Evolutionary conservation across 2,797 vertebrate species (phyloP).

Genomic region (Cossypha caffra): DNA sequence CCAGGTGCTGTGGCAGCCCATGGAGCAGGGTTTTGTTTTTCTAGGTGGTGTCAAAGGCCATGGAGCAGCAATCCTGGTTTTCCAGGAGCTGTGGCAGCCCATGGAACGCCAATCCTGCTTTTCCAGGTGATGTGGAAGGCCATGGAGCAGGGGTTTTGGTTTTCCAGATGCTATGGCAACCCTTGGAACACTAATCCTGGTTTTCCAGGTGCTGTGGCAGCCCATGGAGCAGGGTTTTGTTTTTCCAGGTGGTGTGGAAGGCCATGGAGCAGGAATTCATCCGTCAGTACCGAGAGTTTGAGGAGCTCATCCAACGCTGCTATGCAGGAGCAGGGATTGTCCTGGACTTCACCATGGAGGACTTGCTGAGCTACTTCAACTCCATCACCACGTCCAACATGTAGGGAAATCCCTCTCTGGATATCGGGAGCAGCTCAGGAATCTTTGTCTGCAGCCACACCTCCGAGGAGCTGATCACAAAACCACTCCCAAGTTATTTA

Average conservation of each 20-base stretch:
- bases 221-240: constrained; percentile 7
- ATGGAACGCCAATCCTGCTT: no score
- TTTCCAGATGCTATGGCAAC: no score
- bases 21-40: constrained; percentile 20
- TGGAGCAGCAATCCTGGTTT: no score
- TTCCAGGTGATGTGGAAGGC: constrained; percentile 57
- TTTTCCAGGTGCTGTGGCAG: constrained; percentile 27
- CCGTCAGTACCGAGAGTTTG: constrained; percentile 29
- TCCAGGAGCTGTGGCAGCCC: constrained; percentile 36
- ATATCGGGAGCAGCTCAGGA: neutral
- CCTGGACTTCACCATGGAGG: constrained; percentile 49
- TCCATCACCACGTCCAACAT: neutral
- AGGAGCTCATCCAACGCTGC: constrained; percentile 47
- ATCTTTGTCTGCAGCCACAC: neutral
- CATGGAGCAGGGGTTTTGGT: constrained; percentile 40
- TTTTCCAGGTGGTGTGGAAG: constrained; percentile 60
- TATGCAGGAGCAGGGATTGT: neutral
- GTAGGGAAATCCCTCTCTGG: neutral
- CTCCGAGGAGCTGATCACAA: neutral
- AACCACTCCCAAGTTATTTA: neutral
- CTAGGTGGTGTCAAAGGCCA: constrained; percentile 56
- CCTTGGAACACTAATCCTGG: no score
- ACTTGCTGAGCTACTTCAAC: constrained; percentile 61
- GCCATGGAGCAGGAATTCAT: constrained; percentile 37
- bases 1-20: constrained; percentile 30